Evolutionary conservation across 2,888 invertebrate species (phyloP).

Genomic region (Lasioglossum zephyrum): DNA sequence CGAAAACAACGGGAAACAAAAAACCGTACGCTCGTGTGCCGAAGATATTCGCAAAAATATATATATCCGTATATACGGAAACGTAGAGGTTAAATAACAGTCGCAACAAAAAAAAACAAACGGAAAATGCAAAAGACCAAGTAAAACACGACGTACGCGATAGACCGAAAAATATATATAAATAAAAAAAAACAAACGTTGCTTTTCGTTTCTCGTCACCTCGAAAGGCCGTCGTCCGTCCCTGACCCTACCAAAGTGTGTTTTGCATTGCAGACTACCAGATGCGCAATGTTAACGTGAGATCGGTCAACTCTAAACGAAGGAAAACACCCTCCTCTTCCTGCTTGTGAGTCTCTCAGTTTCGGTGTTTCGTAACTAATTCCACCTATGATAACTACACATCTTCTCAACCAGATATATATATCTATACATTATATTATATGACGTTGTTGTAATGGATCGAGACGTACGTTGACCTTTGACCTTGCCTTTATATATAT

Average conservation of each 20-base stretch:
- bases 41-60: background rate
- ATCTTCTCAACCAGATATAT: conserved; percentile 67
- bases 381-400: conserved; percentile 81
- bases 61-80: background rate
- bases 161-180: background rate
- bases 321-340: conserved; percentile 88
- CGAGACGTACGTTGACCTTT: conserved; percentile 73
- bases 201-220: conserved; percentile 74
- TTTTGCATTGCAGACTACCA: conserved; percentile 91
- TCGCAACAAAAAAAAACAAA: background rate
- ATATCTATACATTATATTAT: conserved; percentile 48
- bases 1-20: background rate
- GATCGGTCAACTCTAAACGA: conserved; percentile 89
- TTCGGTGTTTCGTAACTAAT: conserved; percentile 84
- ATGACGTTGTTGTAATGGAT: conserved; percentile 73
- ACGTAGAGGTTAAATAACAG: background rate
- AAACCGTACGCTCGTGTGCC: background rate
- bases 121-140: background rate
- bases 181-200: conserved; percentile 46
- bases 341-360: conserved; percentile 89
- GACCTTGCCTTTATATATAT: conserved; percentile 71
- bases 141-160: background rate
- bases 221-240: conserved; percentile 81
- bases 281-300: conserved; percentile 91
- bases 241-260: conserved; percentile 84